Evolutionary conservation across 2,113 vertebrate genomes (phyloP).

Genomic region (Malurus elegans): DNA sequence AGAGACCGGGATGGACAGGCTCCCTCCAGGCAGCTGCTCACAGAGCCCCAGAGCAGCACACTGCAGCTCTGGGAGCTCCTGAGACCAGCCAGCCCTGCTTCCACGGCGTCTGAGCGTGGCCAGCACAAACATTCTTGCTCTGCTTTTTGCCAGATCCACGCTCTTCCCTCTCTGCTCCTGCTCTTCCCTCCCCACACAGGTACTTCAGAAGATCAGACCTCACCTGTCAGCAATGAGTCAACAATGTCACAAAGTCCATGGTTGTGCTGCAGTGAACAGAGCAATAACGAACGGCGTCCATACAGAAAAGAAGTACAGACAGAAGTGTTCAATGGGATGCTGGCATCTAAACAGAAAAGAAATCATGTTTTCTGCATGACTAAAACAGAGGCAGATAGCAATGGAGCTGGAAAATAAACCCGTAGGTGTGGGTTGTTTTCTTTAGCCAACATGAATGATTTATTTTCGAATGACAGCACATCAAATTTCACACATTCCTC

Average conservation of each 20-base stretch:
- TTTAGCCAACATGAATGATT: background rate
- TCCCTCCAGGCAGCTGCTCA: background rate
- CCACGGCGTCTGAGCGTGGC: fast-evolving
- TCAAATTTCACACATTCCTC: background rate
- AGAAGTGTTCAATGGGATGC: background rate
- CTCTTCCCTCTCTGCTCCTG: background rate
- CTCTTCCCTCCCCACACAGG: background rate
- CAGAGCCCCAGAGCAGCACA: background rate
- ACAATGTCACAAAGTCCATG: background rate
- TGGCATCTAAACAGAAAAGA: background rate
- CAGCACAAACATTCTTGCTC: background rate
- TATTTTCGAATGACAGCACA: background rate
- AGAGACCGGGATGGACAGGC: background rate
- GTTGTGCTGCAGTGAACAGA: background rate
- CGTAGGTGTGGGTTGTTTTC: background rate
- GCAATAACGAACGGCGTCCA: background rate
- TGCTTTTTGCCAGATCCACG: background rate
- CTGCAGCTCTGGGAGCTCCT: background rate
- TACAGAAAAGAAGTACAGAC: background rate
- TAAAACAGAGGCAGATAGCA: background rate
- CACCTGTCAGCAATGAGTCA: background rate
- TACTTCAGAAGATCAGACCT: background rate
- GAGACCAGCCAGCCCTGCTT: background rate
- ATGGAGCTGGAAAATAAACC: background rate
- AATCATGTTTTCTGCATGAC: background rate